Conservation (phyloP, 2,888 invertebrate species). For the Tiliacea aurago region DNA sequence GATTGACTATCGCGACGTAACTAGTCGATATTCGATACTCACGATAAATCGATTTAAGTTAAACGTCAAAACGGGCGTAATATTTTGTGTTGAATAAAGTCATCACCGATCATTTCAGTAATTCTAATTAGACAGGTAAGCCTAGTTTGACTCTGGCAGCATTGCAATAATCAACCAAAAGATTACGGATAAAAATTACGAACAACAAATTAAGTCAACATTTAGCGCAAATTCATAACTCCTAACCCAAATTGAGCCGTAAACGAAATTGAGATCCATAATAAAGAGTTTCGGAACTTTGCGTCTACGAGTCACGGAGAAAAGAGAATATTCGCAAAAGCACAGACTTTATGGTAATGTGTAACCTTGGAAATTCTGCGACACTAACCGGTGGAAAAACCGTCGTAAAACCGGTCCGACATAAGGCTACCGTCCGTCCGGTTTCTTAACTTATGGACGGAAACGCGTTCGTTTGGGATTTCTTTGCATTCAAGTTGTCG, state of each 20-base stretch:
- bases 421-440: conserved; percentile 48
- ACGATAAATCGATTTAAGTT: no score
- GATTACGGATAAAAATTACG: conserved; percentile 20
- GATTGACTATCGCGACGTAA: no score
- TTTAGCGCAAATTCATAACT: conserved; percentile 48
- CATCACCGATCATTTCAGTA: background rate
- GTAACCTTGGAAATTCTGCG: conserved; percentile 56
- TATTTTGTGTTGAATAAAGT: no score
- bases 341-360: conserved; percentile 60
- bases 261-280: conserved; percentile 56
- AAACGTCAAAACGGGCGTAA: no score
- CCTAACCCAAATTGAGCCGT: conserved; percentile 54
- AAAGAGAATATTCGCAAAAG: conserved; percentile 49
- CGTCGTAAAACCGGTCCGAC: conserved; percentile 52
- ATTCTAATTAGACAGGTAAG: background rate
- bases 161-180: conserved; percentile 12
- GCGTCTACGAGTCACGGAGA: conserved; percentile 21
- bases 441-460: conserved; percentile 49
- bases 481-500: conserved; percentile 30
- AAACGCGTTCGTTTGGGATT: conserved; percentile 28
- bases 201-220: conserved; percentile 41
- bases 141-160: background rate
- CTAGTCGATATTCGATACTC: no score
- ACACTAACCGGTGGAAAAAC: conserved; percentile 38
- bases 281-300: conserved; percentile 58